Percentiles rank a stretch among this genome's conserved stretches.
Conservation (phyloP, 2,113 vertebrate genomes). For the Bothrops jararaca region DNA sequence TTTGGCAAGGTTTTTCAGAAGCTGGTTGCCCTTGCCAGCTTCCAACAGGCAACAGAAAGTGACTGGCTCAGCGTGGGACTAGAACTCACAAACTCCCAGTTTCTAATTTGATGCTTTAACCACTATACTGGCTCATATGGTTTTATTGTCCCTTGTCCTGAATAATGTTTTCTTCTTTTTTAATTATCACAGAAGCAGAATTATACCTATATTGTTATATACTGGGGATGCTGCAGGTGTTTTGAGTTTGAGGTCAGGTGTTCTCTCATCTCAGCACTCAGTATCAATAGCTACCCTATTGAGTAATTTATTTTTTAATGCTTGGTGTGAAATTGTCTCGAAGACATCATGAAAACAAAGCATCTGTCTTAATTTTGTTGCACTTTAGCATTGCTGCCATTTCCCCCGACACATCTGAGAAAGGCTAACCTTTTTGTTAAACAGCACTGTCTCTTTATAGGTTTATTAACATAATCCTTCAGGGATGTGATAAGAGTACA, state of each 20-base stretch:
- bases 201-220: neutral
- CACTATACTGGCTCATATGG: neutral
- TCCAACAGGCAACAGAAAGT: neutral
- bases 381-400: neutral
- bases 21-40: neutral
- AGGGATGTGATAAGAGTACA: neutral
- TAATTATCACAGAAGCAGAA: neutral
- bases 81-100: neutral
- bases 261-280: neutral
- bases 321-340: neutral
- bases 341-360: neutral
- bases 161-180: neutral
- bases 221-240: neutral
- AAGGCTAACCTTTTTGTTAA: neutral
- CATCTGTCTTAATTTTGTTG: neutral
- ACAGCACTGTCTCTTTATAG: neutral
- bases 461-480: neutral
- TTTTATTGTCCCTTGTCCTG: neutral
- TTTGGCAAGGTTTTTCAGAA: neutral
- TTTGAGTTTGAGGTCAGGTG: neutral
- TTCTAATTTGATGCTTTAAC: neutral
- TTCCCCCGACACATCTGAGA: constrained; percentile 6
- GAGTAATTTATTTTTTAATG: neutral
- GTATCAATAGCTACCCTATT: neutral
- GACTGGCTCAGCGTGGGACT: neutral